Percentiles rank a stretch among this genome's conserved stretches.
Evolutionary conservation across 1,140 invertebrate genomes (phyloP).

Genomic region (Pachypeltis micranthus): DNA sequence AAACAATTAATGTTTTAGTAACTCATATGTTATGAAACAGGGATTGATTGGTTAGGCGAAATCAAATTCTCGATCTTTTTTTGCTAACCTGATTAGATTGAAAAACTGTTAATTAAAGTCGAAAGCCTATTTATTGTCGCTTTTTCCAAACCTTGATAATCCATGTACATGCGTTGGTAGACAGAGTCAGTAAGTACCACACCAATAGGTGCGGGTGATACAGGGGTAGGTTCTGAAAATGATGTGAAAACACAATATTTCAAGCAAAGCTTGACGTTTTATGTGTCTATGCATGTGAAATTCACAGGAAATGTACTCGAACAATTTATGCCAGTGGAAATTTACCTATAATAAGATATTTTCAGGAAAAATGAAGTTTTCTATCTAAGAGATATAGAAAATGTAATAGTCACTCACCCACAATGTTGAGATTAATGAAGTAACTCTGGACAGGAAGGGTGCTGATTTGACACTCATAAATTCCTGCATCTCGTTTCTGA

Average conservation of each 20-base stretch:
- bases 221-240: not conserved
- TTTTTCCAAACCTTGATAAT: slow-evolving; percentile 13
- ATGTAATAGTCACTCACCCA: slow-evolving; percentile 50
- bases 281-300: not conserved
- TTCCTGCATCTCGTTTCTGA: slow-evolving; percentile 73
- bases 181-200: slow-evolving; percentile 6
- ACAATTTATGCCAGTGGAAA: too few relatives aligned
- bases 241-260: not conserved
- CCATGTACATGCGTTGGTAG: slow-evolving; percentile 18
- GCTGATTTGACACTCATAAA: slow-evolving; percentile 72
- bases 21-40: too few relatives aligned
- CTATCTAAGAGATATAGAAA: too few relatives aligned
- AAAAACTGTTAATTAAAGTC: too few relatives aligned
- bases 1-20: too few relatives aligned
- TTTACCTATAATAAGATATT: too few relatives aligned
- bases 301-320: not conserved
- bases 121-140: too few relatives aligned
- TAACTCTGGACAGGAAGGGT: slow-evolving; percentile 74
- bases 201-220: not conserved
- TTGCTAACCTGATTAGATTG: too few relatives aligned
- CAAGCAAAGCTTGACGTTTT: not conserved
- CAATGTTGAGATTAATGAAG: slow-evolving; percentile 70
- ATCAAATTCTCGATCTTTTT: too few relatives aligned
- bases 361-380: too few relatives aligned
- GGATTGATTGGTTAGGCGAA: too few relatives aligned